phyloP scores from a whole-genome alignment of 2,888 invertebrate species.

The Hymenopus coronatus region DNA sequence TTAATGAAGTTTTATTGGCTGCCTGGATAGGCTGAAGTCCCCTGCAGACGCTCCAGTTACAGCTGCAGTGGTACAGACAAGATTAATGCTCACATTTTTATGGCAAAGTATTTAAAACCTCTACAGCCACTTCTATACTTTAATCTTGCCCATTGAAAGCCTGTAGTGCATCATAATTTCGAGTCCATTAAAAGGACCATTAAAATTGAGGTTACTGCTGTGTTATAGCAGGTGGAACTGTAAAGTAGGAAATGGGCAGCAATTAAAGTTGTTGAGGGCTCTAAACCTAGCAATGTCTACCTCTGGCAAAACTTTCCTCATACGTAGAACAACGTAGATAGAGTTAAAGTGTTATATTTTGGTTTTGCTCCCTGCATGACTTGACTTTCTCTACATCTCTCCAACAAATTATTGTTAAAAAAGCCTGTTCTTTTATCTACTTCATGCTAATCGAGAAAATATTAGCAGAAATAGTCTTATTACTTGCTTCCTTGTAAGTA shows the following conservation, averaged over 20 bases:
- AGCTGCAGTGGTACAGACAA: not conserved
- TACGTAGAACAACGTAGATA: too few relatives aligned
- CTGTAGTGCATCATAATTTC: not conserved
- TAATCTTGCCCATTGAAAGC: not conserved
- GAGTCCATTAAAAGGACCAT: not conserved
- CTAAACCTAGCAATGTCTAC: not conserved
- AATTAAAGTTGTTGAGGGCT: not conserved
- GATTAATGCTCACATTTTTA: not conserved
- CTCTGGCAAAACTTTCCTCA: not conserved
- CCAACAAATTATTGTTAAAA: too few relatives aligned
- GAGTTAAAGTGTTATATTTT: too few relatives aligned
- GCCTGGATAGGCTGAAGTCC: too few relatives aligned
- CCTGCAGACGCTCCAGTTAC: not conserved
- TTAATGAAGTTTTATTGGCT: too few relatives aligned
- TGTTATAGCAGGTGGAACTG: not conserved
- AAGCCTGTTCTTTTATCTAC: too few relatives aligned
- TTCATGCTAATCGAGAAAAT: too few relatives aligned
- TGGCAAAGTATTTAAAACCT: not conserved
- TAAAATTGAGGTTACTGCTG: not conserved
- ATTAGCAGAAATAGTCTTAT: too few relatives aligned
- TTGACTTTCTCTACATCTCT: too few relatives aligned
- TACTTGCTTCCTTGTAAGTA: too few relatives aligned
- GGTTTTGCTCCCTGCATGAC: too few relatives aligned
- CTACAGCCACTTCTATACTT: not conserved
- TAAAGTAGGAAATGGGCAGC: not conserved